Percentiles rank a stretch among this genome's conserved stretches.
Evolutionary conservation across 2,113 vertebrate genomes (phyloP).

Genomic region (Acanthisitta chloris): DNA sequence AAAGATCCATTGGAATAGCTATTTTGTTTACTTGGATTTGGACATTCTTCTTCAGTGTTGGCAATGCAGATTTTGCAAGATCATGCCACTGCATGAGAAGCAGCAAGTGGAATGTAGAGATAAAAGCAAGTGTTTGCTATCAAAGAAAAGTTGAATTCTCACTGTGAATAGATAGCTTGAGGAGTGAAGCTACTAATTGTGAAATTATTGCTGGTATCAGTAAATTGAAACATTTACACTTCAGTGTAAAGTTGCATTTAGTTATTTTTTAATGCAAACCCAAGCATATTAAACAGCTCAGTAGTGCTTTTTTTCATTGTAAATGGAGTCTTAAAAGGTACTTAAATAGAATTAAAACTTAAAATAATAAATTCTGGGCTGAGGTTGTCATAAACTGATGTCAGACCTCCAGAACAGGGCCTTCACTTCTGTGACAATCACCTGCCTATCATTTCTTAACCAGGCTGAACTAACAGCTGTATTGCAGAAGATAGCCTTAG

Average conservation of each 20-base stretch:
- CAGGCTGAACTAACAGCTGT: background rate
- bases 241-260: background rate
- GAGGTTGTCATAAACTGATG: background rate
- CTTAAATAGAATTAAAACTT: background rate
- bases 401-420: background rate
- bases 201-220: background rate
- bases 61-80: background rate
- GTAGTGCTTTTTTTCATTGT: background rate
- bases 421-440: background rate
- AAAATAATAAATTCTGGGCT: background rate
- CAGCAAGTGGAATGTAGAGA: background rate
- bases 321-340: background rate
- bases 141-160: background rate
- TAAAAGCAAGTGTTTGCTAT: background rate
- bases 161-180: background rate
- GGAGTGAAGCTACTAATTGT: background rate
- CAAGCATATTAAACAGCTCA: background rate
- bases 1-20: background rate
- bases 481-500: background rate
- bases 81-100: background rate
- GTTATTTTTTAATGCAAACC: background rate
- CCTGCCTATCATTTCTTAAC: background rate
- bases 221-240: background rate
- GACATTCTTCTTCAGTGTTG: background rate
- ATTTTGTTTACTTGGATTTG: background rate